Conservation (phyloP, 1,140 invertebrate genomes). For the Metopolophium dirhodum region DNA sequence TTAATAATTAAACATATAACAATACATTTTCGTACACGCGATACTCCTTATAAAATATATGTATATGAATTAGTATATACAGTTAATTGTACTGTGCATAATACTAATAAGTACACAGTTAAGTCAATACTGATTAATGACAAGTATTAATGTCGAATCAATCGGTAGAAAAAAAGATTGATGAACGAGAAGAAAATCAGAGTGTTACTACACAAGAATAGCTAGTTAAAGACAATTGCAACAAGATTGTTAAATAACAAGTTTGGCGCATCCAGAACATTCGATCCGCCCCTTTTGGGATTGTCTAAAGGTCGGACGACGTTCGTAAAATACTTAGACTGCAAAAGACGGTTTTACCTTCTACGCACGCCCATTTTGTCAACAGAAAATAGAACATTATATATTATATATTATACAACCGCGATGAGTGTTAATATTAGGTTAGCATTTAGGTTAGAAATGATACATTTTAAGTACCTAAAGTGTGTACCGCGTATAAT, state of each 20-base stretch:
- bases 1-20: not conserved
- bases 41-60: not conserved
- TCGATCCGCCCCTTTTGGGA: conserved; percentile 15
- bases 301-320: not conserved
- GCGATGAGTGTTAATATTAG: not conserved
- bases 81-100: not conserved
- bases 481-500: not conserved
- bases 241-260: conserved; percentile 35
- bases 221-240: not conserved
- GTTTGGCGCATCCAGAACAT: conserved; percentile 23
- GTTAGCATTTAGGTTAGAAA: conserved; percentile 1
- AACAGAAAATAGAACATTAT: conserved; percentile 23
- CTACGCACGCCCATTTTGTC: conserved; percentile 13
- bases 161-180: not conserved
- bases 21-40: not conserved
- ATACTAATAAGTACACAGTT: too few species aligned
- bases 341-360: conserved; percentile 46
- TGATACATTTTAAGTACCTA: conserved; percentile 1
- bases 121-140: not conserved
- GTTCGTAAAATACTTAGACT: conserved; percentile 44
- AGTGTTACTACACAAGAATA: not conserved
- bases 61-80: not conserved
- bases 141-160: not conserved
- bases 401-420: not conserved
- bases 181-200: not conserved